phyloP scores from a whole-genome alignment of 1,140 invertebrate genomes.

The Augochlora pura region DNA sequence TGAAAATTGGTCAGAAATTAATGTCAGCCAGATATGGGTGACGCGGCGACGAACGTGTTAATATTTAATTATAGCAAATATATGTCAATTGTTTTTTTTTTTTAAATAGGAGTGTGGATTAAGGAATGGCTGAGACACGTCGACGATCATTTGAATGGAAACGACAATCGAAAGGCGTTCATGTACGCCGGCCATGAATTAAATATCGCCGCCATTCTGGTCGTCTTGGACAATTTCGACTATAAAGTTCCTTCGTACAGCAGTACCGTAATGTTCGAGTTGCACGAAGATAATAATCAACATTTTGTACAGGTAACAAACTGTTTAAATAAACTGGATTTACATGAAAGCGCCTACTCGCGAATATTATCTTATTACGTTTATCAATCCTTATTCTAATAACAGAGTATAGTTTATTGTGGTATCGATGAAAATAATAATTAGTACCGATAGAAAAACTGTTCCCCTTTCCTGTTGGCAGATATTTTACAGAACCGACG shows the following conservation, averaged over 20 bases:
- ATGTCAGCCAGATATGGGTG: too few relatives aligned
- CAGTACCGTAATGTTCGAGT: conserved; percentile 16
- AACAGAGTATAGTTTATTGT: too few relatives aligned
- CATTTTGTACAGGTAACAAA: conserved; percentile 23
- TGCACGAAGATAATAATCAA: conserved; percentile 17
- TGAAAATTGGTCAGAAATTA: too few relatives aligned
- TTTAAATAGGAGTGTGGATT: conserved; percentile 36
- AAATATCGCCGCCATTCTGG: conserved; percentile 13
- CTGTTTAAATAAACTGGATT: not conserved
- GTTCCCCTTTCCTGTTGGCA: not conserved
- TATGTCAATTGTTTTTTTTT: too few relatives aligned
- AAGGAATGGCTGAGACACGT: conserved; percentile 2
- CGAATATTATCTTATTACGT: too few relatives aligned
- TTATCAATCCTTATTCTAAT: too few relatives aligned
- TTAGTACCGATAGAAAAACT: too few relatives aligned
- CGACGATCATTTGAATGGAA: conserved; percentile 5
- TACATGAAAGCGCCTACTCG: too few relatives aligned
- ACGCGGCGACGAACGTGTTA: too few relatives aligned
- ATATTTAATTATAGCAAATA: too few relatives aligned
- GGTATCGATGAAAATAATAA: too few relatives aligned
- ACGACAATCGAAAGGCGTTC: conserved; percentile 7
- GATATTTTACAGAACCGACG: not conserved
- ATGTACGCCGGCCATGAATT: conserved; percentile 37
- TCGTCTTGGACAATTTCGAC: conserved; percentile 20
- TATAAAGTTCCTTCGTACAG: conserved; percentile 22